A percentile compares a stretch with the other conserved stretches of the same genome.
These are phyloP conservation scores for Euclidia mi DNA, from an alignment of 2,888 invertebrate genomes.

Conservation along the genomic window DNA sequence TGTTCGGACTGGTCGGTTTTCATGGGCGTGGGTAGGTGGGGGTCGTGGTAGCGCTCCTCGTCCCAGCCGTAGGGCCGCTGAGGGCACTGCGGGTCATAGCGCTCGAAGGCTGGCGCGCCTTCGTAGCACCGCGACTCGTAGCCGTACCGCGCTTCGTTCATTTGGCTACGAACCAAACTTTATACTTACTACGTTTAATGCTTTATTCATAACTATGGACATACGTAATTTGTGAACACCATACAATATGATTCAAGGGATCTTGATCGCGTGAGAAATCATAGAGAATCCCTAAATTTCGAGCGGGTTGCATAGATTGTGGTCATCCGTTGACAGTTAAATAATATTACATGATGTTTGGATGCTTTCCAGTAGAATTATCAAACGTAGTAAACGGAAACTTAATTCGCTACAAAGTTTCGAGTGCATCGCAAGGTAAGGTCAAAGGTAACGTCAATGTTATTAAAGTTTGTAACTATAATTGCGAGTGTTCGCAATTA, in stretches of 20 bases:
- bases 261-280: no score
- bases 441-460: conserved; percentile 15
- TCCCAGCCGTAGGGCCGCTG: conserved; percentile 89
- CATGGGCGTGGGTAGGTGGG: conserved; percentile 90
- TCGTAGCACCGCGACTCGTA: conserved; percentile 88
- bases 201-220: background rate
- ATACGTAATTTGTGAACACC: no score
- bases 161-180: conserved; percentile 77
- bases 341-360: no score
- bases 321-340: no score
- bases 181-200: conserved; percentile 12
- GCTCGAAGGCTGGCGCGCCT: conserved; percentile 87
- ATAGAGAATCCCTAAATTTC: no score
- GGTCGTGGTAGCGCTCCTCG: conserved; percentile 91
- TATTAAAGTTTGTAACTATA: conserved; percentile 15
- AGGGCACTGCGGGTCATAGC: conserved; percentile 88
- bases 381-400: no score
- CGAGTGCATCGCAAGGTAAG: conserved; percentile 8
- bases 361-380: no score
- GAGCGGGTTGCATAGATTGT: no score
- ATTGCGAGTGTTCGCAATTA: conserved; percentile 22
- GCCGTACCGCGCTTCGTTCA: conserved; percentile 91
- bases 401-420: conserved; percentile 8
- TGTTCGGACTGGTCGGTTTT: conserved; percentile 93
- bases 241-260: no score